Base-by-base conservation (phyloP, 2,888 invertebrate genomes). In the Macropis europaea region DNA sequence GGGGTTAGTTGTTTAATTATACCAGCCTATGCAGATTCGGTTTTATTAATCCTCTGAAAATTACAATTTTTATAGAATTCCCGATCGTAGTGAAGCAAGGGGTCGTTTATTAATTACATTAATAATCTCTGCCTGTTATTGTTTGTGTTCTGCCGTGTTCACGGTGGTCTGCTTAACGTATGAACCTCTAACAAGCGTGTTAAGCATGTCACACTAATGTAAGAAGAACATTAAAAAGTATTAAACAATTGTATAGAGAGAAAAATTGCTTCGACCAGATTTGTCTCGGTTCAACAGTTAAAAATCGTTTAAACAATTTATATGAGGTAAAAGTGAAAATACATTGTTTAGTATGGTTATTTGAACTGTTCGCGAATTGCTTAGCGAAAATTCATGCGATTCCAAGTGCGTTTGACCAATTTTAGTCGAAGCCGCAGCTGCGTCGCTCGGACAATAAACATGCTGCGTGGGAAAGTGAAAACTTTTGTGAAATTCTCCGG, bases 31-130 rank as follows among this genome's bases (percentile, higher is more conserved):
- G n/a, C n/a, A n/a, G n/a, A n/a, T n/a, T n/a, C n/a, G n/a, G n/a
- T n/a, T n/a, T n/a, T n/a, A n/a, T n/a, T n/a, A n/a, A n/a, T n/a
- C n/a, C n/a, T n/a, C n/a, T n/a, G n/a, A n/a, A n/a, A n/a, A n/a
- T n/a, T n/a, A n/a, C n/a, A n/a, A n/a, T n/a, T n/a, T n/a, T n/a
- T n/a, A n/a, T n/a, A n/a, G n/a, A n/a, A n/a, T n/a, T n/a, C n/a
- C n/a, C n/a, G n/a, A n/a, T n/a, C n/a, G n/a, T n/a, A n/a, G n/a
- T n/a, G n/a, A n/a, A n/a, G n/a, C n/a, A n/a, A n/a, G n/a, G n/a
- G n/a, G n/a, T n/a, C n/a, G n/a, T 69, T 82, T 73, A 79, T 81
- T 83, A 80, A 83, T 82, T 71, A 63, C 50, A 78, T 74, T 80
- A 79, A 76, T 72, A 15, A 63, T 42, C 43, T 47, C 7, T 24